Evolutionary conservation across 35 echinoderm and acorn worm species (phyloP).

Genomic region (Amphiura filiformis): DNA sequence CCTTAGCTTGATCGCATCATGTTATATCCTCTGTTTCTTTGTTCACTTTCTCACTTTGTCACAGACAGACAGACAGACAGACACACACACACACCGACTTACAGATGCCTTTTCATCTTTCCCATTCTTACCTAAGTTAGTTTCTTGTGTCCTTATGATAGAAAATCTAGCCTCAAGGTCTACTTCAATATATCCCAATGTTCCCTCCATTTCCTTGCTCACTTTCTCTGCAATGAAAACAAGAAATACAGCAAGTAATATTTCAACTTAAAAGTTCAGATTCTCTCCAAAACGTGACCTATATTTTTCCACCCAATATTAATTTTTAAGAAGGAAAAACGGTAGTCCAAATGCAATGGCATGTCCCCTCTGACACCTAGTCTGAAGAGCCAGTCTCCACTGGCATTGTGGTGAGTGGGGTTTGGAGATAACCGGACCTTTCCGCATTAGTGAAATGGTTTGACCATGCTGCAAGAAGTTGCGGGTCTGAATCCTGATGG

Average conservation of each 20-base stretch:
- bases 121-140: slow-evolving; percentile 53
- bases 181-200: slow-evolving; percentile 54
- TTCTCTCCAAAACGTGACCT: background rate
- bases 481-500: too few species aligned
- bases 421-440: background rate
- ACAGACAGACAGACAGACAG: too few species aligned
- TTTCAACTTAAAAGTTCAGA: background rate
- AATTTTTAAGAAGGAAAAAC: background rate
- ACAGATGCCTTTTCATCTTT: too few species aligned
- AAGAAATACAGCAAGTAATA: background rate
- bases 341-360: background rate
- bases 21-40: too few species aligned
- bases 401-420: background rate
- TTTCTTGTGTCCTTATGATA: slow-evolving; percentile 63
- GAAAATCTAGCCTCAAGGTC: slow-evolving; percentile 77
- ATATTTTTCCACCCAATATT: background rate
- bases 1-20: too few species aligned
- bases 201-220: slow-evolving; percentile 54
- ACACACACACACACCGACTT: too few species aligned
- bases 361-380: background rate
- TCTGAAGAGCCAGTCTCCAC: background rate
- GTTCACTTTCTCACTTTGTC: too few species aligned
- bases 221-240: slow-evolving; percentile 32
- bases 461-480: background rate
- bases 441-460: background rate